Conservation (phyloP, 2,888 invertebrate genomes). For the Scaptomyza reducta region DNA sequence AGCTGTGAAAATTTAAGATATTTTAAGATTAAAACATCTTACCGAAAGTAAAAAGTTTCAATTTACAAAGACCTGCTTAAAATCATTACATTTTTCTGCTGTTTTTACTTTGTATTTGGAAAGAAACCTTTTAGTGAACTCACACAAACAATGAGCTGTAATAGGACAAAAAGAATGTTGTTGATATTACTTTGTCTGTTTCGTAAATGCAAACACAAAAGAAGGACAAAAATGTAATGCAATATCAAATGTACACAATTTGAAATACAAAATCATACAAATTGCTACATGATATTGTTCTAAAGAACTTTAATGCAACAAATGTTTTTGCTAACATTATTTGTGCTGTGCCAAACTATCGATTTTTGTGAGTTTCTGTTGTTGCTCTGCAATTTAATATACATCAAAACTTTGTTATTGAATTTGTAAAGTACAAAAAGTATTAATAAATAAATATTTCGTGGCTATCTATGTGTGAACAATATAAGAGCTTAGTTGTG, state of each 20-base stretch:
- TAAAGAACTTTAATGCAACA: not conserved
- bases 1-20: no score
- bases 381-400: not conserved
- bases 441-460: no score
- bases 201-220: not conserved
- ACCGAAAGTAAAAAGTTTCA: no score
- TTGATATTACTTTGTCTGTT: not conserved
- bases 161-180: not conserved
- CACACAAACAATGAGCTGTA: not conserved
- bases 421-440: not conserved
- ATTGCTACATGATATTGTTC: not conserved
- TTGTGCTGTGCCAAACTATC: not conserved
- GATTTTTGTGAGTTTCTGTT: not conserved
- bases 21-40: no score
- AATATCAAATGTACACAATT: not conserved
- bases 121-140: not conserved
- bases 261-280: not conserved
- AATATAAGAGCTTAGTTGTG: no score
- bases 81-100: no score
- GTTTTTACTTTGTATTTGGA: not conserved
- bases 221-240: not conserved
- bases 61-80: no score
- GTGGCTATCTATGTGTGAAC: no score
- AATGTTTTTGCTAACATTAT: not conserved
- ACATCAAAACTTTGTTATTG: not conserved